Base-by-base conservation (phyloP, 23 tunicate genomes). In the Phallusia fumigata region DNA sequence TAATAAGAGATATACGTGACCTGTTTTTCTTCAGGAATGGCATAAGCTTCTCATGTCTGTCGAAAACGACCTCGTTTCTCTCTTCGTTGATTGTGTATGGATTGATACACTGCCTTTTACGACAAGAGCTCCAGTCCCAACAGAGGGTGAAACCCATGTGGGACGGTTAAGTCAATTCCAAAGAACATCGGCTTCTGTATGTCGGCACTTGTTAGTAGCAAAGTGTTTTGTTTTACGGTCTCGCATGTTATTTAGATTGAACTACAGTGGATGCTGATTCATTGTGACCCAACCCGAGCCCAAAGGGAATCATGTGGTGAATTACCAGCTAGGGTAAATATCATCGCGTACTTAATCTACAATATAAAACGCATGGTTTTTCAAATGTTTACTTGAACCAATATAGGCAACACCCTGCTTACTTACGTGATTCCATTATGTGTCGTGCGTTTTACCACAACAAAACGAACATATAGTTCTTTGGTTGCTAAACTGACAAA, bases 261-360 rank as follows among this genome's bases (percentile, higher is more conserved):
- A 44, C 78, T 87, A 33, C 91, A 87, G 45, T 87, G 91, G 91
- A 81, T 87, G 86, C 10, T 87, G 52, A 77, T 87, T 28, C 91
- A 87, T 65, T 87, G 91, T 76, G 91, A 87, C 75, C 91, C 85
- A 10, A 74, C 85, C 6, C 36, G 86, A 44, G 91, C 82, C 2
- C 85, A 87, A 36, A 73, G 91, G 35, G 91, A 87, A 47, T 35
- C 91, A 0, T 87, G 91, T 77, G 47, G 53, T 30, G 91, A 87
- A 82, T 50, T 85, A 58, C 69, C 69, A 21, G 69, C 69, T 58
- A 11, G 28, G 69, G 69, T 58, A 40, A 40, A 40, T 10, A 40
- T 40, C 10, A 10, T 10, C 8, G 47, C 10, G 5, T 40, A 3
- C 10, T 40, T 10, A 5, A 40, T 40, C 10, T 40, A 10, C 10